Percentiles rank a stretch among this genome's conserved stretches.
phyloP scores from a whole-genome alignment of 2,113 vertebrate genomes.

The Struthidea cinerea region DNA sequence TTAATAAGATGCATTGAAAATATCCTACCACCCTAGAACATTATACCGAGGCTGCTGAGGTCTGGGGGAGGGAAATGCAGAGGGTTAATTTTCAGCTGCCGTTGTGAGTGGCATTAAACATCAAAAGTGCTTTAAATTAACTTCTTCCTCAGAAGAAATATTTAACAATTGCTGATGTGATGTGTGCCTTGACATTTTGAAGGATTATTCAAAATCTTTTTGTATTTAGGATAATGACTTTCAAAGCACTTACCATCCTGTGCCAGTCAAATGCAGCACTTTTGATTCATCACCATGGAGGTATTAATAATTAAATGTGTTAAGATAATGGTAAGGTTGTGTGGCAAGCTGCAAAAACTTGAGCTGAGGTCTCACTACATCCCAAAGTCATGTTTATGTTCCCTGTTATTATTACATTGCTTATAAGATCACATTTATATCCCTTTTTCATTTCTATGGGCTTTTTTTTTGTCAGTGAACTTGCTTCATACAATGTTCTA shows the following conservation, averaged over 20 bases:
- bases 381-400: neutral
- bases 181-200: slow-evolving; percentile 64
- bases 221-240: slow-evolving; percentile 72
- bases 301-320: slow-evolving; percentile 62
- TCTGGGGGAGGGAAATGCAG: neutral
- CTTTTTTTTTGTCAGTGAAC: neutral
- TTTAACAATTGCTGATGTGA: slow-evolving; percentile 68
- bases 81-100: slow-evolving; percentile 37
- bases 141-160: slow-evolving; percentile 63
- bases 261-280: slow-evolving; percentile 65
- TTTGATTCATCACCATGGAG: slow-evolving; percentile 52
- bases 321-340: slow-evolving; percentile 39
- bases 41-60: neutral
- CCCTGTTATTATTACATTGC: neutral
- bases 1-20: slow-evolving; percentile 31
- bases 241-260: slow-evolving; percentile 64
- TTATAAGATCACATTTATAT: neutral
- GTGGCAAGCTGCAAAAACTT: neutral
- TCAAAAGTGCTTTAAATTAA: slow-evolving; percentile 64
- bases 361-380: neutral
- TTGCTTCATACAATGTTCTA: neutral
- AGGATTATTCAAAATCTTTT: slow-evolving; percentile 74
- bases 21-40: neutral
- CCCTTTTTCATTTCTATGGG: rapidly evolving
- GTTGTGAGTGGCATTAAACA: slow-evolving; percentile 36